A percentile compares a stretch with the other conserved stretches of the same genome.
phyloP scores from a whole-genome alignment of 2,888 invertebrate species.

The Pecten maximus region DNA sequence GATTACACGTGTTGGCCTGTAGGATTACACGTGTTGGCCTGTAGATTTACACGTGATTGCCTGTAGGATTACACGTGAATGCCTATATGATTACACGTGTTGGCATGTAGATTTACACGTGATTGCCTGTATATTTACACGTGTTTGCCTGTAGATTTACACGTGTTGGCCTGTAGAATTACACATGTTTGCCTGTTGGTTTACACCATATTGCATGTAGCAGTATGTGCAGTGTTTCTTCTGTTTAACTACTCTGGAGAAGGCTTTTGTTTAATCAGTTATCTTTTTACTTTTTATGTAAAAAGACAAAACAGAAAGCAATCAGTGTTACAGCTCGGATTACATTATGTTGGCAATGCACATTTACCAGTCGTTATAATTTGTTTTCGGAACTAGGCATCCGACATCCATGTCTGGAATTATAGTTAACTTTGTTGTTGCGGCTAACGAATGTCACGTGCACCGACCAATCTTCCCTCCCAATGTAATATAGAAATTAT shows the following conservation, averaged over 20 bases:
- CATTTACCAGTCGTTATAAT: neutral
- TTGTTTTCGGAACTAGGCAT: neutral
- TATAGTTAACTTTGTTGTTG: neutral
- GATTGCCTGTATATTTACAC: neutral
- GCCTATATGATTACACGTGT: neutral
- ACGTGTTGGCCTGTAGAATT: neutral
- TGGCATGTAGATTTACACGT: neutral
- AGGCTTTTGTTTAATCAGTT: neutral
- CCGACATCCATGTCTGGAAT: neutral
- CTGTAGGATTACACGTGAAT: neutral
- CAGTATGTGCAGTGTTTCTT: neutral
- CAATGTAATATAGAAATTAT: no score
- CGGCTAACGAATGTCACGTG: neutral
- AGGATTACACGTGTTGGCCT: neutral
- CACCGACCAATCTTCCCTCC: no score
- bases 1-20: neutral
- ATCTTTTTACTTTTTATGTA: neutral
- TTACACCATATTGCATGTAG: neutral
- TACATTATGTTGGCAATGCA: neutral
- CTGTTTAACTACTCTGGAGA: neutral
- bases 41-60: neutral
- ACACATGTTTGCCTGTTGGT: neutral
- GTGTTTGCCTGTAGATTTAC: neutral
- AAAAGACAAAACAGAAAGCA: neutral
- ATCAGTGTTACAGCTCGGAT: neutral